These are phyloP conservation scores for Catagonus wagneri DNA, from an alignment of 2,113 vertebrate genomes.

Conservation along the genomic window DNA sequence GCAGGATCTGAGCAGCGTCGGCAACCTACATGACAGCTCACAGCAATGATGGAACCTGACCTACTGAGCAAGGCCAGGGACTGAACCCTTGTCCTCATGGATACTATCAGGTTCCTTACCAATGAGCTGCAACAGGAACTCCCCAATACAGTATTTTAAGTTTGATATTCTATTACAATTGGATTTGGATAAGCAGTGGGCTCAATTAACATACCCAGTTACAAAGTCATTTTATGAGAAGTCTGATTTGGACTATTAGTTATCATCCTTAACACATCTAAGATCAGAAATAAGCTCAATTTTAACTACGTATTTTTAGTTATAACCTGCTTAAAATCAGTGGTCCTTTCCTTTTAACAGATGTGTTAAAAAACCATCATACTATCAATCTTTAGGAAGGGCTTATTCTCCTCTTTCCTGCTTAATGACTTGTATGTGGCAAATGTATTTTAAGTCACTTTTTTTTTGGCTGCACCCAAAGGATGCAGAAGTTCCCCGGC, in stretches of 20 bases:
- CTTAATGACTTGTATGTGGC: not conserved
- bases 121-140: no score
- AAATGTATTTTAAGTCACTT: constrained; percentile 41
- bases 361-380: not conserved
- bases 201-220: not conserved
- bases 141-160: constrained; percentile 20
- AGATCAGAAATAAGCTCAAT: not conserved
- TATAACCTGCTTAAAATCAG: not conserved
- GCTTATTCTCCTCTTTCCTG: not conserved
- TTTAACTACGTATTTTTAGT: not conserved
- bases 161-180: not conserved
- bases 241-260: constrained; percentile 1
- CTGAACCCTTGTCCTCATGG: no score
- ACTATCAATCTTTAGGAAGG: constrained; percentile 2
- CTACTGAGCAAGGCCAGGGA: no score
- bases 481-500: no score
- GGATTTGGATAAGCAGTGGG: not conserved
- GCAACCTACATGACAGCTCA: no score
- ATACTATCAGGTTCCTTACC: no score
- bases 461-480: no score
- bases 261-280: not conserved
- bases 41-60: no score
- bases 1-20: no score
- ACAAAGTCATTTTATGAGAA: constrained; percentile 32
- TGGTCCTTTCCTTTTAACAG: not conserved